A percentile compares a stretch with the other conserved stretches of the same genome.
These are phyloP conservation scores for Polyommatus iphigenia DNA, from an alignment of 2,888 invertebrate genomes.

Conservation along the genomic window DNA sequence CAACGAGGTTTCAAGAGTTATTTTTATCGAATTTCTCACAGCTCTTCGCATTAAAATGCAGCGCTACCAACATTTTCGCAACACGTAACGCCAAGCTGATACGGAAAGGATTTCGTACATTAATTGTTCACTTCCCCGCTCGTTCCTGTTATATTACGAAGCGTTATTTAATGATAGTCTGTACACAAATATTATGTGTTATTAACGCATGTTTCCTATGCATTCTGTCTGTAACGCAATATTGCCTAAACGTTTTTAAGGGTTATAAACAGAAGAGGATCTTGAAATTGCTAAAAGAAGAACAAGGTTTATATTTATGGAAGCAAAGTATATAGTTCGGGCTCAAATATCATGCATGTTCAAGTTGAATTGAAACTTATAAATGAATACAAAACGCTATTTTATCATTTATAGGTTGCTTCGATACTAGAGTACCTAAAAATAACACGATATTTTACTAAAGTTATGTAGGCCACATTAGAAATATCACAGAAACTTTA, in stretches of 20 bases:
- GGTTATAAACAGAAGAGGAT: background rate
- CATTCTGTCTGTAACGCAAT: background rate
- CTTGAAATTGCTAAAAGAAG: background rate
- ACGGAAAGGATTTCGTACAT: slow-evolving; percentile 29
- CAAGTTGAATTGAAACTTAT: no score
- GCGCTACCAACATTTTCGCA: slow-evolving; percentile 25
- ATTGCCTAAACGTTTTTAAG: background rate
- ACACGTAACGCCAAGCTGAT: slow-evolving; percentile 28
- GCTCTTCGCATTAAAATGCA: background rate
- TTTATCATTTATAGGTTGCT: no score
- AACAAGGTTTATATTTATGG: background rate
- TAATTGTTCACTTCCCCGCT: slow-evolving; percentile 30
- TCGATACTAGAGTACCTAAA: no score
- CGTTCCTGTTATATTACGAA: slow-evolving; percentile 33
- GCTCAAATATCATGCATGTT: background rate
- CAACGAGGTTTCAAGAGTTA: background rate
- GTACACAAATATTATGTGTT: slow-evolving; percentile 14
- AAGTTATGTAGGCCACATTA: no score
- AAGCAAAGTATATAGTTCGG: background rate
- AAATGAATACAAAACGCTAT: no score
- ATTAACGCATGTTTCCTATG: slow-evolving; percentile 6
- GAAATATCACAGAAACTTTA: no score
- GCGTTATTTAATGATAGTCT: slow-evolving; percentile 32
- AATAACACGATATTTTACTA: no score
- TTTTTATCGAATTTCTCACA: background rate